phyloP scores from a whole-genome alignment of 2,797 vertebrate species.

The Tenualosa ilisha region DNA sequence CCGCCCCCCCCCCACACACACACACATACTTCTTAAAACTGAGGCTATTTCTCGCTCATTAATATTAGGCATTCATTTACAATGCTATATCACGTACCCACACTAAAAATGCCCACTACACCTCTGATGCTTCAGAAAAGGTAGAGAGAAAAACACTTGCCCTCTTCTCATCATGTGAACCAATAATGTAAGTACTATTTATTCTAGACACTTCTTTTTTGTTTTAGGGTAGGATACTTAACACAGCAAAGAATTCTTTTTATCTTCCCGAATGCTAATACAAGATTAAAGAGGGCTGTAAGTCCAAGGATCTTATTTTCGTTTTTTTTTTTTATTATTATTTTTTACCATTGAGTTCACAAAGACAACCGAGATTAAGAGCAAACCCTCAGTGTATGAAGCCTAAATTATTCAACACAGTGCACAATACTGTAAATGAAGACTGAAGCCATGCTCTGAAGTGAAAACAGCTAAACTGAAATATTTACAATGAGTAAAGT shows the following conservation, averaged over 20 bases:
- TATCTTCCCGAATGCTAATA: neutral
- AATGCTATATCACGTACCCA: too few relatives aligned
- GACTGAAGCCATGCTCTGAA: neutral
- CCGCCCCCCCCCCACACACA: too few relatives aligned
- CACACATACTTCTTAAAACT: too few relatives aligned
- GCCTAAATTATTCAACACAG: neutral
- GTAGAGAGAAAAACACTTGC: neutral
- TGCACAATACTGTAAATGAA: neutral
- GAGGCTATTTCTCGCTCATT: too few relatives aligned
- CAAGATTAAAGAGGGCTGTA: neutral
- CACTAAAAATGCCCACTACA: too few relatives aligned
- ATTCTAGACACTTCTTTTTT: neutral
- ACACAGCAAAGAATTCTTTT: neutral
- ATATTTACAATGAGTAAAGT: slow-evolving; percentile 7
- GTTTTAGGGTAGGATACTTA: neutral
- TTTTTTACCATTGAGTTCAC: neutral
- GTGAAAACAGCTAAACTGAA: neutral
- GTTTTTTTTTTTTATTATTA: neutral
- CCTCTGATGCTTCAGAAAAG: neutral
- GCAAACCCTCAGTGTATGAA: neutral
- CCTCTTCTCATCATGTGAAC: neutral
- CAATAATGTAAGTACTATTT: neutral
- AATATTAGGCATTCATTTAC: too few relatives aligned
- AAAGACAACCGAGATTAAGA: neutral
- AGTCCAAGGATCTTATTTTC: neutral